Percentiles rank a stretch among this genome's conserved stretches.
Conservation (phyloP, 2,797 vertebrate species). For the Ambastaia sidthimunki region DNA sequence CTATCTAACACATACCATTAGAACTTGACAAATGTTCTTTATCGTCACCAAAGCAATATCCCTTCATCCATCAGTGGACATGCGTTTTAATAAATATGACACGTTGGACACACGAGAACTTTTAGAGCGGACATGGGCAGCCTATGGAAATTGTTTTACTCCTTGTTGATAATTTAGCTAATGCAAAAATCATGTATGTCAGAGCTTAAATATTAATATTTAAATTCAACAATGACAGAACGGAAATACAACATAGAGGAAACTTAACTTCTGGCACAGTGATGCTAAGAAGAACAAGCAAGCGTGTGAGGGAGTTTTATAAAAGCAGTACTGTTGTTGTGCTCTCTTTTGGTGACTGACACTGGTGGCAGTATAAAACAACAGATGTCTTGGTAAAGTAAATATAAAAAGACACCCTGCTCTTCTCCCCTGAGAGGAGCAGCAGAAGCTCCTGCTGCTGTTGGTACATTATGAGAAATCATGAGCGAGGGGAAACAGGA, state of each 20-base stretch:
- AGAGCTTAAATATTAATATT: slow-evolving; percentile 83
- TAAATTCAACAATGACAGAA: slow-evolving; percentile 75
- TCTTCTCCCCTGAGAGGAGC: slow-evolving; percentile 24
- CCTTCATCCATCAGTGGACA: slow-evolving; percentile 31
- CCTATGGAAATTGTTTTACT: slow-evolving; percentile 74
- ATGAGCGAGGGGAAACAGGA: background rate
- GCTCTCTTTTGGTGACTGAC: background rate
- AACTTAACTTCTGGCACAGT: slow-evolving; percentile 63
- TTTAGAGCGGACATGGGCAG: slow-evolving; percentile 33
- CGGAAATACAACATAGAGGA: slow-evolving; percentile 75
- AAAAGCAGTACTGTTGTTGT: slow-evolving; percentile 28
- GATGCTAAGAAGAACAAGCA: background rate
- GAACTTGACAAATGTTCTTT: slow-evolving; percentile 74
- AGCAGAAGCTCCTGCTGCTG: slow-evolving; percentile 18
- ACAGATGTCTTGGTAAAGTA: slow-evolving; percentile 19
- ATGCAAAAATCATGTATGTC: slow-evolving; percentile 82
- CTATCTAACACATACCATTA: slow-evolving; percentile 75
- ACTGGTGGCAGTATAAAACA: slow-evolving; percentile 15
- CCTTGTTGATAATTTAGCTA: slow-evolving; percentile 81
- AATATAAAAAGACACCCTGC: slow-evolving; percentile 30
- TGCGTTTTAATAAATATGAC: slow-evolving; percentile 32
- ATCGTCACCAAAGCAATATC: slow-evolving; percentile 78
- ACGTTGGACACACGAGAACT: slow-evolving; percentile 27
- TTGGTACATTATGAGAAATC: slow-evolving; percentile 19
- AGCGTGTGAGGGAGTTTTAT: slow-evolving; percentile 45